Evolutionary conservation across 2,113 vertebrate species (phyloP).

Genomic region (Anser brachyrhynchus): DNA sequence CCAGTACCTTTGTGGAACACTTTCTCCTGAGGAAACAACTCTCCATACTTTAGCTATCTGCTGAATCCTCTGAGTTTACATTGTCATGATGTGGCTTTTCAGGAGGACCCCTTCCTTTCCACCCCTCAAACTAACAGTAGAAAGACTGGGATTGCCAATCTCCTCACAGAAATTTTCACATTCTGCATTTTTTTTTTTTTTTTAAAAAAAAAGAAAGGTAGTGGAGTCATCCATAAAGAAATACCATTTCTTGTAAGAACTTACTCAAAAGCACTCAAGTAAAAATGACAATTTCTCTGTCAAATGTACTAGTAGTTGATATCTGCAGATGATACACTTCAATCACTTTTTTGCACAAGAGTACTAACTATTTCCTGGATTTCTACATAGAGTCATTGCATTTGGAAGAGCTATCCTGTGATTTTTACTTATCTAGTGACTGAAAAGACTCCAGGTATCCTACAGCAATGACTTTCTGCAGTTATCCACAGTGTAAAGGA

Average conservation of each 20-base stretch:
- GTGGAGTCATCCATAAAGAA: background rate
- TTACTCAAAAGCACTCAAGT: background rate
- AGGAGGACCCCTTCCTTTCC: background rate
- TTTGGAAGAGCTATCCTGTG: background rate
- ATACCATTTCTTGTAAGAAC: background rate
- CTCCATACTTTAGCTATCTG: background rate
- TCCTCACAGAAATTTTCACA: background rate
- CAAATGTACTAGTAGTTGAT: background rate
- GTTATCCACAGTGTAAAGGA: background rate
- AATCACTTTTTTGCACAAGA: background rate
- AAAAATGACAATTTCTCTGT: background rate
- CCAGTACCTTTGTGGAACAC: background rate
- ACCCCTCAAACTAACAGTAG: background rate
- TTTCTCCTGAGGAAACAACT: background rate
- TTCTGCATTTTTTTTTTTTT: background rate
- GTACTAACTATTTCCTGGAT: background rate
- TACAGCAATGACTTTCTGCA: background rate
- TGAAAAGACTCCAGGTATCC: background rate
- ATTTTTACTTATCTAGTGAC: background rate
- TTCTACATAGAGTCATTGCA: background rate
- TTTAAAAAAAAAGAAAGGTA: background rate
- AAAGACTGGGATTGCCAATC: background rate
- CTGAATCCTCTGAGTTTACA: background rate
- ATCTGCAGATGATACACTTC: background rate
- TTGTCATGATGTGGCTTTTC: background rate